Percentiles rank a stretch among this genome's conserved stretches.
Conservation (phyloP, 2,888 invertebrate genomes). For the Limnephilus lunatus region DNA sequence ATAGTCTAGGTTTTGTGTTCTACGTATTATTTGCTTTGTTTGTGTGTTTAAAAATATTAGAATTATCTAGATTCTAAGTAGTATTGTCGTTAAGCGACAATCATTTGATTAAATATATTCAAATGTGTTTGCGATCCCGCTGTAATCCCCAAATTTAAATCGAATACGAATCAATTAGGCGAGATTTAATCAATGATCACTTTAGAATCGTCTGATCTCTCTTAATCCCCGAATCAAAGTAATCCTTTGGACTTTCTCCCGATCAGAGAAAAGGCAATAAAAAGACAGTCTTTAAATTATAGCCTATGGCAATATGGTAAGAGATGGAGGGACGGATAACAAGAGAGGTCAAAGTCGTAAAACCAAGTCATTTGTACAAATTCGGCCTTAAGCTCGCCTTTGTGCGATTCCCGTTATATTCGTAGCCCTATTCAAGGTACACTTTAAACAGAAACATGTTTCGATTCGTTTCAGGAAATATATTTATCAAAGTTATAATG, state of each 20-base stretch:
- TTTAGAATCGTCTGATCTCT: conserved; percentile 20
- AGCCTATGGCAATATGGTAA: conserved; percentile 31
- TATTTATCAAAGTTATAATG: background rate
- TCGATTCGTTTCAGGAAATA: background rate
- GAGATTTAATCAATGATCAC: conserved; percentile 16
- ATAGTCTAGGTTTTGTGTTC: background rate
- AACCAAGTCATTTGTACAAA: conserved; percentile 35
- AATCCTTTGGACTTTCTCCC: conserved; percentile 13
- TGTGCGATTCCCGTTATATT: background rate
- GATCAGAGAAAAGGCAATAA: background rate
- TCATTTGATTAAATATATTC: background rate
- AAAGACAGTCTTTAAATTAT: conserved; percentile 39
- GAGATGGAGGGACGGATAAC: conserved; percentile 39
- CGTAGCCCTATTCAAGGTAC: background rate
- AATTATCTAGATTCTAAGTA: background rate
- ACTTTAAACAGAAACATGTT: background rate
- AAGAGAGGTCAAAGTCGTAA: conserved; percentile 39
- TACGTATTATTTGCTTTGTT: too few species aligned
- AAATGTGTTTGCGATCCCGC: background rate
- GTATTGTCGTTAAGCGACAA: background rate
- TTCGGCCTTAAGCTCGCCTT: conserved; percentile 16
- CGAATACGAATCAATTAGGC: background rate
- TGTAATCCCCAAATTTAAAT: background rate
- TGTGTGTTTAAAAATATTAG: too few species aligned
- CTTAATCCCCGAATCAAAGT: conserved; percentile 25